Conservation (phyloP, 2,888 invertebrate species). For the Epinotia demarniana region DNA sequence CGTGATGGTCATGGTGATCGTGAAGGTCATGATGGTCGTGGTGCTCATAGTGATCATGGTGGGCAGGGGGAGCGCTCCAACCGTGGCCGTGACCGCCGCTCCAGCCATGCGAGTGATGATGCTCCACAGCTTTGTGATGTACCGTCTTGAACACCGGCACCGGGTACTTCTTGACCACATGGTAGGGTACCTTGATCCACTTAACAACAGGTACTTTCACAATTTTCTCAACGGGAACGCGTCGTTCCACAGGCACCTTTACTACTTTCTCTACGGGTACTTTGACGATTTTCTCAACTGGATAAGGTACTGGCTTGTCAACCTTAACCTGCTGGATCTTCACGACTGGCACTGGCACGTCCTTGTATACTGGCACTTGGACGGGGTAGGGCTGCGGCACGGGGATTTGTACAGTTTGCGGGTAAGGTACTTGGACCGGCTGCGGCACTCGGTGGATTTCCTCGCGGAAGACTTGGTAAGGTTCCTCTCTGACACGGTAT, state of each 20-base stretch:
- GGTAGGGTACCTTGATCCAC: constrained; percentile 76
- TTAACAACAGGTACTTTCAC: constrained; percentile 84
- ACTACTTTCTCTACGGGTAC: constrained; percentile 84
- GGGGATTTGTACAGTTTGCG: constrained; percentile 81
- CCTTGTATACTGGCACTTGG: constrained; percentile 81
- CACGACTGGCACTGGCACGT: constrained; percentile 83
- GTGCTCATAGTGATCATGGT: constrained; percentile 7
- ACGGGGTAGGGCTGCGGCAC: constrained; percentile 86
- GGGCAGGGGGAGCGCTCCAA: not conserved
- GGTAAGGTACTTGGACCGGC: constrained; percentile 81
- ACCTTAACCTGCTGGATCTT: constrained; percentile 83
- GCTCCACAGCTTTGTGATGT: constrained; percentile 67
- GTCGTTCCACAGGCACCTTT: constrained; percentile 82
- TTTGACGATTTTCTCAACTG: constrained; percentile 85
- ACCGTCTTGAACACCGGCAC: constrained; percentile 77
- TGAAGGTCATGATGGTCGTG: constrained; percentile 17
- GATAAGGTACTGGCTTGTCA: constrained; percentile 85
- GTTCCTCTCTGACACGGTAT: constrained; percentile 74
- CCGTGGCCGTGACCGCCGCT: constrained; percentile 51
- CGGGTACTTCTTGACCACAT: constrained; percentile 73
- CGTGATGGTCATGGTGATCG: not conserved
- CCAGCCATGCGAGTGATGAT: constrained; percentile 50
- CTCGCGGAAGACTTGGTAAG: constrained; percentile 73
- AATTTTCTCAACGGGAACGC: constrained; percentile 80
- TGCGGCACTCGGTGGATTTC: constrained; percentile 84